Evolutionary conservation across 92 coral and sea anemone species (phyloP), one percentile per base, ranked within the genome.

Genomic region (Phenganax subtilis): DNA sequence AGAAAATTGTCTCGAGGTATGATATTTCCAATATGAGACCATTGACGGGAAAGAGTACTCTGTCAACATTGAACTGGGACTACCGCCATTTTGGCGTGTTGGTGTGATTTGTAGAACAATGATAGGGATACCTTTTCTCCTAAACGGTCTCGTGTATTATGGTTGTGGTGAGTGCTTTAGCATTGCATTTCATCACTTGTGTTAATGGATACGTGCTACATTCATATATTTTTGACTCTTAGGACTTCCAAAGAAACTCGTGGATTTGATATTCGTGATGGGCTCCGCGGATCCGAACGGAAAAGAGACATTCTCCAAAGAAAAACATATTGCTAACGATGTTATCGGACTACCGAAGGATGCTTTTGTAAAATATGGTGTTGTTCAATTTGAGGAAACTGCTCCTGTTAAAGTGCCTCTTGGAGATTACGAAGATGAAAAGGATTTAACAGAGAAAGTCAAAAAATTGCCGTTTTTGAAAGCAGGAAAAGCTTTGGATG

Each of bases 231-330:
- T n/a, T 51, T 54, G 14, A 7, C 54, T 28, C 72, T 70, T 28
- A 75, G 80, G 75, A 44, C 44, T 60, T 30, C 84, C 83, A 73
- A 71, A 55, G 81, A 76, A 69, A 76, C 63, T 77, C 80, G 89
- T 82, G 29, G 96, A 91, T 53, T 84, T 91, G 47, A 83, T 88
- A 64, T 89, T 91, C 29, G 96, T 90, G 60, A 83, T 91, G 83
- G 87, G 90, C 57, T 87, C 92, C 4, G 82, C 89, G 11, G 90
- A 89, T 51, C 56, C 82, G 0, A 81, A 83, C 7, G 84, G 92
- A 0, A 67, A 47, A 17, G 87, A 87, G 54, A 91, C 87, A 81
- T 85, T 89, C 9, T 70, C 69, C 47, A 86, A 80, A 66, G 81
- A 80, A 64, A 87, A 89, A 58, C 82, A 84, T 52, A 75, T 87